A percentile compares a stretch with the other conserved stretches of the same genome.
These are phyloP conservation scores for Malthinus flaveolus DNA, from an alignment of 2,888 invertebrate species.

Conservation along the genomic window DNA sequence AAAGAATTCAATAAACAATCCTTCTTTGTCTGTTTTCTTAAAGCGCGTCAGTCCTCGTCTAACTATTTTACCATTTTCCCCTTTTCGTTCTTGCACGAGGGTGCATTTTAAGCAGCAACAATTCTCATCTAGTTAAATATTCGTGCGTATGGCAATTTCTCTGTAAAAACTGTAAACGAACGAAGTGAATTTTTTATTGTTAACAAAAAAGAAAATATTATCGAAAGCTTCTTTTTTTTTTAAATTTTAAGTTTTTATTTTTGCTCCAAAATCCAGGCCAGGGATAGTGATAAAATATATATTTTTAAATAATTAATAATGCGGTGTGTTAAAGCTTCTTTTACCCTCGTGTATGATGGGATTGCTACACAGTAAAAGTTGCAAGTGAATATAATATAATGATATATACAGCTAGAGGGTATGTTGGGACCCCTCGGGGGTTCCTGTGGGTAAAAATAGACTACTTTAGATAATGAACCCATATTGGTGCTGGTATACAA, in stretches of 20 bases:
- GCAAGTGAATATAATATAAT: too few species aligned
- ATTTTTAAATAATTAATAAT: too few species aligned
- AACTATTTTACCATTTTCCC: conserved; percentile 1
- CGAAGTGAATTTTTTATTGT: neutral
- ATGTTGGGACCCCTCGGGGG: too few species aligned
- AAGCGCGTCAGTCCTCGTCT: conserved; percentile 17
- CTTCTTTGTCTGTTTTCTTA: conserved; percentile 12
- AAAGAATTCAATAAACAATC: conserved; percentile 20
- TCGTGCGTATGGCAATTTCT: neutral
- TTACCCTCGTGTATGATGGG: too few species aligned
- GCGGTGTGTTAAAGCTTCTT: too few species aligned
- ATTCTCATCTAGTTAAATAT: conserved; percentile 4
- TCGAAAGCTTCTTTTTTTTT: neutral
- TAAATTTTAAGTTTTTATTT: neutral
- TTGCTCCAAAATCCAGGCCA: too few species aligned
- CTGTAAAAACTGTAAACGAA: neutral
- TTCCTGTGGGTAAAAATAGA: too few species aligned
- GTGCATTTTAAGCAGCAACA: conserved; percentile 26
- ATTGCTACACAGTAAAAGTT: too few species aligned
- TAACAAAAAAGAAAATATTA: neutral
- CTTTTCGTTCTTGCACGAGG: conserved; percentile 7
- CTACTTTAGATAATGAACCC: too few species aligned
- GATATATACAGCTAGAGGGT: too few species aligned
- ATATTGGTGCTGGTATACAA: too few species aligned
- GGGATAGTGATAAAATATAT: too few species aligned